A percentile compares a stretch with the other conserved stretches of the same genome.
phyloP scores from a whole-genome alignment of 2,797 vertebrate genomes.

The Alectoris magna region DNA sequence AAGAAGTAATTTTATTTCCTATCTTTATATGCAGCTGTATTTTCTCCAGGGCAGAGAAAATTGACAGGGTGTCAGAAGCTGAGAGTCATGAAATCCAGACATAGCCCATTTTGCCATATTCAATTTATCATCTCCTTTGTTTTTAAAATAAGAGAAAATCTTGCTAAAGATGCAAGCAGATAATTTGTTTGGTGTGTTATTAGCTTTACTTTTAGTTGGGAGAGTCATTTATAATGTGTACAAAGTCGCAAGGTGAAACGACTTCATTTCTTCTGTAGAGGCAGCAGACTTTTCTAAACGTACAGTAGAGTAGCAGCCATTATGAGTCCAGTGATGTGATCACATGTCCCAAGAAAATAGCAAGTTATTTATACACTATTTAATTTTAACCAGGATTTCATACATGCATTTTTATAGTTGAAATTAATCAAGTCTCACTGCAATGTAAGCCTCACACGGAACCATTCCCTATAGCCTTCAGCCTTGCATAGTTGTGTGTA shows the following conservation, averaged over 20 bases:
- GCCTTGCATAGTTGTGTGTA: background rate
- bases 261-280: background rate
- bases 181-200: background rate
- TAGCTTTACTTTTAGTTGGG: background rate
- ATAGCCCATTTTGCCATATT: background rate
- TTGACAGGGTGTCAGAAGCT: background rate
- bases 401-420: background rate
- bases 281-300: background rate
- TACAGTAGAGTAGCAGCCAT: background rate
- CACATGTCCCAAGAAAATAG: background rate
- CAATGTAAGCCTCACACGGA: background rate
- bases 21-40: constrained; percentile 31
- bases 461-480: background rate
- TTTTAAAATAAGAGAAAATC: background rate
- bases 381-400: background rate
- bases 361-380: background rate
- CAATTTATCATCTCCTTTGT: background rate
- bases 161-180: background rate
- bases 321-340: background rate
- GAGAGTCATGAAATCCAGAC: background rate
- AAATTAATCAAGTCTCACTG: background rate
- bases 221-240: background rate
- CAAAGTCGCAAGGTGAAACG: background rate
- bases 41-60: constrained; percentile 33
- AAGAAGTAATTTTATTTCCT: constrained; percentile 6